Evolutionary conservation across 2,888 invertebrate species (phyloP).

Genomic region (Cephonodes hylas): DNA sequence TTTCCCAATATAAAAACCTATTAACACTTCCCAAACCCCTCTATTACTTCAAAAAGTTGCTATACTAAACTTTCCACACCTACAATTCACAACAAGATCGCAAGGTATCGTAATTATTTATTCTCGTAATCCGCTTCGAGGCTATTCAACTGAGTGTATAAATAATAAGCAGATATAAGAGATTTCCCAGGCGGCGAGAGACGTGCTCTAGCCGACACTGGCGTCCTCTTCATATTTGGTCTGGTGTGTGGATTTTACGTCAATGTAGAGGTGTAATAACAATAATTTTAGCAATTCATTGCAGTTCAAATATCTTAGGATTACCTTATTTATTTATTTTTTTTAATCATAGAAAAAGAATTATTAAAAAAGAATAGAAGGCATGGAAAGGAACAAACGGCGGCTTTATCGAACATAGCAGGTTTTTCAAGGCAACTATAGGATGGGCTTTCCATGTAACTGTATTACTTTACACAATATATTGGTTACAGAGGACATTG

Average conservation of each 20-base stretch:
- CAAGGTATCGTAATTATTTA: neutral
- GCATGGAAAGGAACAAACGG: too few relatives aligned
- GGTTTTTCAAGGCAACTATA: too few relatives aligned
- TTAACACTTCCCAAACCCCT: too few relatives aligned
- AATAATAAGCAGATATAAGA: conserved; percentile 34
- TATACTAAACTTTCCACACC: too few relatives aligned
- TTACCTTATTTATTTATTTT: neutral
- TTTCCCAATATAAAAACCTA: too few relatives aligned
- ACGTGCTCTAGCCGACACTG: conserved; percentile 24
- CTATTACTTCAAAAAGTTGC: too few relatives aligned
- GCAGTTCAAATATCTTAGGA: neutral
- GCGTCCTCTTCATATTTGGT: conserved; percentile 22
- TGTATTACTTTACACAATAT: too few relatives aligned
- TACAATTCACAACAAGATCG: neutral
- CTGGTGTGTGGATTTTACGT: conserved; percentile 20
- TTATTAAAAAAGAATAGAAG: too few relatives aligned
- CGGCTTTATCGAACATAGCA: too few relatives aligned
- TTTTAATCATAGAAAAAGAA: too few relatives aligned
- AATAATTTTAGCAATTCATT: neutral
- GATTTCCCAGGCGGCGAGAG: conserved; percentile 37
- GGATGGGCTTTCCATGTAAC: too few relatives aligned
- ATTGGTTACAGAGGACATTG: too few relatives aligned
- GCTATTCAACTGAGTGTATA: conserved; percentile 22
- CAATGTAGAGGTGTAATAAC: conserved; percentile 12
- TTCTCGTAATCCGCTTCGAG: conserved; percentile 1